Evolutionary conservation across 1,140 invertebrate species (phyloP), one percentile per base, ranked within the genome.

Genomic region (Hydropsyche tenuis): DNA sequence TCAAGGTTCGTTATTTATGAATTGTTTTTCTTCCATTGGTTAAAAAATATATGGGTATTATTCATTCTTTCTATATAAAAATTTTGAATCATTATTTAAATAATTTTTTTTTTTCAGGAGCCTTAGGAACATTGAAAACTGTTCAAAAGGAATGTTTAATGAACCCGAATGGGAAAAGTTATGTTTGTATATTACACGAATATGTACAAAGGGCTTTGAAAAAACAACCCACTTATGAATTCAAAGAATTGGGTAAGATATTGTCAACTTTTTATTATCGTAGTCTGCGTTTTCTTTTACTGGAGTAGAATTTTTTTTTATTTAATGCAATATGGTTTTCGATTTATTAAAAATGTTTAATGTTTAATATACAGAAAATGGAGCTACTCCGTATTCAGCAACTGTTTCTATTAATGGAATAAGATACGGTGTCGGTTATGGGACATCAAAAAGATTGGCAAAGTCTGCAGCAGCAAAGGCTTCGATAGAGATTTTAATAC

Each of bases 121-220:
- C 46, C 16, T 18, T 73, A 16, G 66, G 70, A 3, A 51, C 66
- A 42, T 53, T 66, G 7, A 72, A 71, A 42, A 73, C 71, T 2
- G 80, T 80, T 70, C 88, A 90, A 23, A 92, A 92, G 75, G 93
- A 95, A 81, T 96, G 94, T 92, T 93, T 95, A 71, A 94, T 96
- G 91, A 96, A 96, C 85, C 94, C 94, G 22, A 93, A 93, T 80
- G 94, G 93, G n/a, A 95, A 95, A 82, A 95, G 93, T 79, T 96
- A 94, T 80, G 93, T 99, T n/a, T 97, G 96, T 80, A 97, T 98
- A 81, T 87, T 99, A 66, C 96, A 98, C 80, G 96, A 98, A 84
- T 98, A 98, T 86, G 94, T 97, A 25, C 95, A 97, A 78, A 94
- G 96, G 81, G 94, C 95, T 9, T 85, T 97, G 65, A 94, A 96